Evolutionary conservation across 64 coral and sea anemone genomes (phyloP).

Genomic region (Pachyseris speciosa): DNA sequence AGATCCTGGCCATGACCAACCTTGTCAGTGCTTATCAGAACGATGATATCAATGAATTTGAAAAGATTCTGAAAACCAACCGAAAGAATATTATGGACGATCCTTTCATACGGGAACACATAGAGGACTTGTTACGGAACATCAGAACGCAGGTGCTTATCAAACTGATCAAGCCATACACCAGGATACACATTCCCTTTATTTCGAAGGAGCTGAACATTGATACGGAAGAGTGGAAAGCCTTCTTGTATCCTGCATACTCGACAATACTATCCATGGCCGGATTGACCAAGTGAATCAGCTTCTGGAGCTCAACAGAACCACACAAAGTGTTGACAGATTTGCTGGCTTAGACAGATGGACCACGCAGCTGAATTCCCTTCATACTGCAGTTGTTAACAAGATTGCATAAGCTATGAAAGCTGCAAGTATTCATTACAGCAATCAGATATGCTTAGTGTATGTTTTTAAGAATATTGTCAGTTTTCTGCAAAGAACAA

Average conservation of each 20-base stretch:
- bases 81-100: conserved; percentile 99
- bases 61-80: conserved; percentile 99
- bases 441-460: too few species aligned
- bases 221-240: conserved; percentile 99
- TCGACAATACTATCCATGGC: conserved; percentile 99
- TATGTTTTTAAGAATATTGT: too few species aligned
- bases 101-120: conserved; percentile 97
- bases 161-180: conserved; percentile 99
- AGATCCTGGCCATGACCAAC: conserved; percentile 98
- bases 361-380: conserved; percentile 94
- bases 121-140: conserved; percentile 98
- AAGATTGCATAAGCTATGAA: conserved; percentile 81
- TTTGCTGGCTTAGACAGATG: conserved; percentile 92
- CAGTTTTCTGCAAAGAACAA: too few species aligned
- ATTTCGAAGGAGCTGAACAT: conserved; percentile 99
- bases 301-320: conserved; percentile 92
- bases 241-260: conserved; percentile 93
- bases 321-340: conserved; percentile 88
- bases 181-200: conserved; percentile 98
- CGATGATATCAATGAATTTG: conserved; percentile 99
- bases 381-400: conserved; percentile 94
- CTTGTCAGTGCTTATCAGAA: conserved; percentile 99
- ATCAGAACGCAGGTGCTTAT: conserved; percentile 98
- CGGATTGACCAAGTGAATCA: conserved; percentile 99
- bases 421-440: neutral